phyloP scores from a whole-genome alignment of 2,113 vertebrate genomes.

The Nycticryphes semicollaris region DNA sequence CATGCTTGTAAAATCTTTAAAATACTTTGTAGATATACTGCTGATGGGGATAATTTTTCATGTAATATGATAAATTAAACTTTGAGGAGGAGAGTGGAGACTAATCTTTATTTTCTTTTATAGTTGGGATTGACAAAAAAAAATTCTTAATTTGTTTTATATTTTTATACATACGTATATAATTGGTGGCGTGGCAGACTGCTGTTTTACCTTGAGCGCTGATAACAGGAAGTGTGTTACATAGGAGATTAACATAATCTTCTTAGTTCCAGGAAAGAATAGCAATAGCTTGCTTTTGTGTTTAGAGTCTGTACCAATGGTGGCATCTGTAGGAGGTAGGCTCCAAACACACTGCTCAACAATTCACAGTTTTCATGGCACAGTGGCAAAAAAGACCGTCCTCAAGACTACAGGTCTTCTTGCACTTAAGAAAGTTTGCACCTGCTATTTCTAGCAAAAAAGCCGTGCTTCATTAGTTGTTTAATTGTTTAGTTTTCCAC shows the following conservation, averaged over 20 bases:
- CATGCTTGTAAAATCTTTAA: conserved; percentile 28
- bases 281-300: neutral
- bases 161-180: conserved; percentile 30
- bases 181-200: neutral
- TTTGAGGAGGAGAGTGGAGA: neutral
- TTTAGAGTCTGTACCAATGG: neutral
- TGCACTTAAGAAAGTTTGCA: neutral
- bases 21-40: conserved; percentile 35
- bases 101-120: conserved; percentile 36
- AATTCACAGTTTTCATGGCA: neutral
- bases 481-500: neutral
- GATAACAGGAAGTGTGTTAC: conserved; percentile 22
- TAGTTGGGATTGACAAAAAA: conserved; percentile 45
- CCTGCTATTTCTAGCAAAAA: conserved; percentile 5
- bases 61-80: conserved; percentile 37
- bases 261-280: conserved; percentile 7
- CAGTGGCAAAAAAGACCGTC: neutral
- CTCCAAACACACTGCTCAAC: neutral
- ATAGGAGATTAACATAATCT: conserved; percentile 40
- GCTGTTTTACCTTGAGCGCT: neutral
- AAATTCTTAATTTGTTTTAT: conserved; percentile 39
- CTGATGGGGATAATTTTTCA: conserved; percentile 15
- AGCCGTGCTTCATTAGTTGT: neutral
- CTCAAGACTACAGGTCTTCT: neutral
- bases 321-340: neutral